Evolutionary conservation across 35 echinoderm and acorn worm species (phyloP).

Genomic region (Heliocidaris erythrogramma): DNA sequence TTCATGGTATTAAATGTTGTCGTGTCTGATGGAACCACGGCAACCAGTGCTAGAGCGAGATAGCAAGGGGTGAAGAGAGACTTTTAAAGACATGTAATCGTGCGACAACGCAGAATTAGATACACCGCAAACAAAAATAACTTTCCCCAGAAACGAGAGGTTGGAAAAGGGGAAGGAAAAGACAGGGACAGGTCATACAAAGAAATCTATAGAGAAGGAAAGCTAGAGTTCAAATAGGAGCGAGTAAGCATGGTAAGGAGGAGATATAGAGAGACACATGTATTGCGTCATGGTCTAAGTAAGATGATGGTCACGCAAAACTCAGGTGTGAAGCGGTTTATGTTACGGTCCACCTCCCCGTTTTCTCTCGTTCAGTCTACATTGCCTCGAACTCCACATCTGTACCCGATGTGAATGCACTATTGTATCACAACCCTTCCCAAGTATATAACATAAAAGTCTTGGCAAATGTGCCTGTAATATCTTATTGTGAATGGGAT

Average conservation of each 20-base stretch:
- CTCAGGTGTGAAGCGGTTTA: neutral
- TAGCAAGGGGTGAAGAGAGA: neutral
- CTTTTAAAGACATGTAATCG: neutral
- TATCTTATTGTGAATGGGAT: too few species aligned
- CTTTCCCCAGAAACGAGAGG: neutral
- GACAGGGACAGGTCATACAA: neutral
- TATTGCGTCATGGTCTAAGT: neutral
- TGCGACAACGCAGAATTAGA: conserved; percentile 8
- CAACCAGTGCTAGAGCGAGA: neutral
- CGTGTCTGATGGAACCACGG: conserved; percentile 26
- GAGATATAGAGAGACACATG: neutral
- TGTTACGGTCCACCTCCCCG: neutral
- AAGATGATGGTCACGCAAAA: neutral
- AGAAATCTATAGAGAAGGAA: too few species aligned
- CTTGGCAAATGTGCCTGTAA: too few species aligned
- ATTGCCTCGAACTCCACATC: too few species aligned
- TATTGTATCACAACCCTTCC: too few species aligned
- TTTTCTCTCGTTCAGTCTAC: neutral
- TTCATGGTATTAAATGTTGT: conserved; percentile 23
- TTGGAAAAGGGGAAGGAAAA: neutral
- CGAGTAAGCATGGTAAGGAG: too few species aligned
- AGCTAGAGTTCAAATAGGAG: too few species aligned
- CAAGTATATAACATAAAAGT: too few species aligned
- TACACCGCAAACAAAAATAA: neutral
- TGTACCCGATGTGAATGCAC: too few species aligned